Evolutionary conservation across 2,888 invertebrate species (phyloP).

Genomic region (Aleiodes testaceus): DNA sequence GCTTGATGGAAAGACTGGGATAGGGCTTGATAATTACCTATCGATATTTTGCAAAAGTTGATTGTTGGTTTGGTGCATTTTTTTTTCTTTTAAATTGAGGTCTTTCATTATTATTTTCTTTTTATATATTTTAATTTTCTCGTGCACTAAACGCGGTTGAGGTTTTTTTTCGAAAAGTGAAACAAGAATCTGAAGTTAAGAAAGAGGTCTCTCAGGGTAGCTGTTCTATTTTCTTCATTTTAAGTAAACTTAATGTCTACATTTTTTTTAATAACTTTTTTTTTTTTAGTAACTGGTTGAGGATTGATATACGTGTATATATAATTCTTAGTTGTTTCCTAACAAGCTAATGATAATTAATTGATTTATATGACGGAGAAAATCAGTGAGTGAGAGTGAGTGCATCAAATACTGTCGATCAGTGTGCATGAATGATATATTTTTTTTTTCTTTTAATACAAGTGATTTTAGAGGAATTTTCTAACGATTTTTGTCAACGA

Average conservation of each 20-base stretch:
- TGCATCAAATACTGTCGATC: slow-evolving; percentile 34
- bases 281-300: slow-evolving; percentile 64
- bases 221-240: slow-evolving; percentile 44
- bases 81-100: neutral
- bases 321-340: slow-evolving; percentile 64
- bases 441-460: neutral
- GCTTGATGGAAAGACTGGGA: slow-evolving; percentile 49
- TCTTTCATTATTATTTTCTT: neutral
- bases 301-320: slow-evolving; percentile 66
- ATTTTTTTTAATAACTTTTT: slow-evolving; percentile 62
- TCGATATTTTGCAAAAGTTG: slow-evolving; percentile 38
- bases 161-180: neutral
- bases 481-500: slow-evolving; percentile 27
- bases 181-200: neutral
- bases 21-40: slow-evolving; percentile 32
- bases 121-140: neutral
- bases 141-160: neutral
- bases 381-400: slow-evolving; percentile 35
- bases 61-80: slow-evolving; percentile 33
- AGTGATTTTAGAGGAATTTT: slow-evolving; percentile 1
- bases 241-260: slow-evolving; percentile 61
- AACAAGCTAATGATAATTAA: slow-evolving; percentile 64
- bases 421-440: slow-evolving; percentile 34
- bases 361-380: slow-evolving; percentile 45
- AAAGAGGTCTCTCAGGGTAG: slow-evolving; percentile 58